A percentile compares a stretch with the other conserved stretches of the same genome.
phyloP scores from a whole-genome alignment of 2,113 vertebrate species.

The Halichoerus grypus region DNA sequence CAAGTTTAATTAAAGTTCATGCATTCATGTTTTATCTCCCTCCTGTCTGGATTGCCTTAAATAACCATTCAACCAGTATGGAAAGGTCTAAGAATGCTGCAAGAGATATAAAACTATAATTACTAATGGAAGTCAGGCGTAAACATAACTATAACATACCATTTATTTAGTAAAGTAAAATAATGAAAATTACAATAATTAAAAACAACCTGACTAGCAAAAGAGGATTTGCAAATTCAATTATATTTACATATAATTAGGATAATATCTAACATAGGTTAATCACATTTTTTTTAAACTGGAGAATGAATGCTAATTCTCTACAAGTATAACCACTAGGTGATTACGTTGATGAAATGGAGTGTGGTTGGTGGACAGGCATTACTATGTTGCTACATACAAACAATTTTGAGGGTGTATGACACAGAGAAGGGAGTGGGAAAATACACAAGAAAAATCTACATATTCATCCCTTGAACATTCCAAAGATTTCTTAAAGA shows the following conservation, averaged over 20 bases:
- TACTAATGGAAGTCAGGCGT: neutral
- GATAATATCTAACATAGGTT: neutral
- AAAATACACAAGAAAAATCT: neutral
- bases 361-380: neutral
- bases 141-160: neutral
- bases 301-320: neutral
- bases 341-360: neutral
- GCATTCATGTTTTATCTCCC: neutral
- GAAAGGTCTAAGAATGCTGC: neutral
- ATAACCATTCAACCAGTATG: neutral
- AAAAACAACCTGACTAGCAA: neutral
- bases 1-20: neutral
- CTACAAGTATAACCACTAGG: neutral
- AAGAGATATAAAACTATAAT: neutral
- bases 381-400: neutral
- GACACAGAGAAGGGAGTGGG: neutral
- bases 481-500: neutral
- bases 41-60: neutral
- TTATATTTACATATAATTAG: neutral
- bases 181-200: neutral
- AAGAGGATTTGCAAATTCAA: conserved; percentile 2
- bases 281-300: neutral
- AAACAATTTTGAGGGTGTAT: neutral
- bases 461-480: neutral
- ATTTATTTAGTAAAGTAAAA: neutral